Conservation (phyloP, 2,113 vertebrate genomes). For the Protomyctophum bolini region DNA sequence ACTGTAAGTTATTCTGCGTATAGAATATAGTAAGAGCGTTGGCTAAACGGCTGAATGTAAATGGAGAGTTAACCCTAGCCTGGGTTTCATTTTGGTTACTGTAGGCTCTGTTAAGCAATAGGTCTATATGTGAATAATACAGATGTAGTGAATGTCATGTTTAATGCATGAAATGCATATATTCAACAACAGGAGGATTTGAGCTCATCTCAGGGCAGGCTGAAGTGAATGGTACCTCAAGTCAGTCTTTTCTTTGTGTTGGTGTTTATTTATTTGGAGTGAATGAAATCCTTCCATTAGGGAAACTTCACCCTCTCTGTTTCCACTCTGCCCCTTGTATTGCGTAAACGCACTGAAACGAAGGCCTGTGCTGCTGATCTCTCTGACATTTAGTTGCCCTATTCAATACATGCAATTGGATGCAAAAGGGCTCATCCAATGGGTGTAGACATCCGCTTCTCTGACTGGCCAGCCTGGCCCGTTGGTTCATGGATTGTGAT, state of each 20-base stretch:
- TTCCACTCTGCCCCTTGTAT: background rate
- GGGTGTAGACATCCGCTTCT: no score
- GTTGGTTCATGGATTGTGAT: no score
- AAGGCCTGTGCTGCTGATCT: background rate
- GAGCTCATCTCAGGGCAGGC: conserved; percentile 25
- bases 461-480: no score
- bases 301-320: background rate
- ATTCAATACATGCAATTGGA: conserved; percentile 2
- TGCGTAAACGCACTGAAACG: conserved; percentile 19
- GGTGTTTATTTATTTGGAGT: no score
- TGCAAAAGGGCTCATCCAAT: conserved; percentile 11
- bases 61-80: no score
- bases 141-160: conserved; percentile 51
- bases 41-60: no score
- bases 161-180: conserved; percentile 61
- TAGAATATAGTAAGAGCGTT: no score
- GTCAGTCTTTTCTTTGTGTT: no score
- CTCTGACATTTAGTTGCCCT: conserved; percentile 39
- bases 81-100: conserved; percentile 7
- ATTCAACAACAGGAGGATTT: conserved; percentile 44
- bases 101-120: conserved; percentile 25
- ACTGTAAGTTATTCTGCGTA: no score
- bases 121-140: conserved; percentile 57
- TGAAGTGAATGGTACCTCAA: conserved; percentile 33
- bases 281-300: background rate